A percentile compares a stretch with the other conserved stretches of the same genome.
phyloP scores from a whole-genome alignment of 2,797 vertebrate species.

The Siniperca scherzeri region DNA sequence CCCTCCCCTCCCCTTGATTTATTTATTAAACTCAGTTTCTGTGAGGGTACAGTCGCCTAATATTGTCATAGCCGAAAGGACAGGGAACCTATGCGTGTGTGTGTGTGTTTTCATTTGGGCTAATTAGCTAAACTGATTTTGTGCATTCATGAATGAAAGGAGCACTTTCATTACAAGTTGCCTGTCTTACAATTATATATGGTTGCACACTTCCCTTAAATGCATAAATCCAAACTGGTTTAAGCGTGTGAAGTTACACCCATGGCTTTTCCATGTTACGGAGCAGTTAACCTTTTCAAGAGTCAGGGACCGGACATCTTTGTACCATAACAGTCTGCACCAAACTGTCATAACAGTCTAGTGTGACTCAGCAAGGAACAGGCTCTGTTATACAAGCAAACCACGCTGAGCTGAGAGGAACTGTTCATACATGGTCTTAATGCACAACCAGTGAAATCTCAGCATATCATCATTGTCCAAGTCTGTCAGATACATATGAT shows the following conservation, averaged over 20 bases:
- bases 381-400: constrained; percentile 36
- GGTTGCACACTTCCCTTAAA: background rate
- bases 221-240: constrained; percentile 7
- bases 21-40: constrained; percentile 81
- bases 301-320: constrained; percentile 2
- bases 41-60: constrained; percentile 7
- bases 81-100: background rate
- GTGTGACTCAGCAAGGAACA: constrained; percentile 65
- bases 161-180: background rate
- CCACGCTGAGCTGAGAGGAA: constrained; percentile 8
- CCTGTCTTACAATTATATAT: background rate
- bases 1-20: constrained; percentile 69
- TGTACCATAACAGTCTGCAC: constrained; percentile 27
- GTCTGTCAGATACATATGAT: background rate
- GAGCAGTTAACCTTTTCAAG: constrained; percentile 38
- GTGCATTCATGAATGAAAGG: background rate
- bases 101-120: background rate
- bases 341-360: constrained; percentile 66
- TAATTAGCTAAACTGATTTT: constrained; percentile 1
- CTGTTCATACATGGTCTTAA: constrained; percentile 16
- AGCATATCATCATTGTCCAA: background rate
- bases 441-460: background rate
- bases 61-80: constrained; percentile 22
- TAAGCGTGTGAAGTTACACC: constrained; percentile 7
- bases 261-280: background rate